Evolutionary conservation across 2,797 vertebrate genomes (phyloP), one percentile per base, ranked within the genome.

Genomic region (Peromyscus nudipes): DNA sequence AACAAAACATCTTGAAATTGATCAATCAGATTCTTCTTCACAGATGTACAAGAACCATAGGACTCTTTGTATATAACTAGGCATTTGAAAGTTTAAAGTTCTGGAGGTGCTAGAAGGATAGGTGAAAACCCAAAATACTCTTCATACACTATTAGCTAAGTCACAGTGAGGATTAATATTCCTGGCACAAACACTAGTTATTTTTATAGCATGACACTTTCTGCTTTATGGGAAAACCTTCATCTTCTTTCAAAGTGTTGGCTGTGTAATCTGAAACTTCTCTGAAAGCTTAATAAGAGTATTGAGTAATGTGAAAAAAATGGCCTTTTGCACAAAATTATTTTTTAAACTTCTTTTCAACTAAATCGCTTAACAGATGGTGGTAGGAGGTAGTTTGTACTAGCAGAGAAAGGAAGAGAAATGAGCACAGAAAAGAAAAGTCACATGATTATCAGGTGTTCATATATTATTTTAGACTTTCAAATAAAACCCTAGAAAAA

Each of bases 211-310:
- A 88, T 81, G 67, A 19, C 2, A 82, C 93, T 88, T 91, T 82
- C 27, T 81, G 27, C 80, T 84, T 94, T 92, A 76, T 93, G 9
- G 40, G 21, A 85, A 85, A 94, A 6, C 11, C 34, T 64, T 91
- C 9, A 91, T 89, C 69, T 60, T 85, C 80, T 92, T 92, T 90
- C n/a, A 87, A 92, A 90, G 65, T 82, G 60, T 87, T 94, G 60
- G 13, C 65, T 92, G 40, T 90, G n/a, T 92, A 92, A 85, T 80
- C 49, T 64, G 31, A 97, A 94, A 69, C 43, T 64, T 94, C 89
- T 90, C 69, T 67, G 14, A 29, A 90, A 83, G 11, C 19, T 43
- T 27, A 91, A 86, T 89, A 95, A 86, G 14, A 29, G 8, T 76
- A 85, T 77, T 87, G 69, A 93, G 92, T 11, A 88, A 67, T 83